phyloP scores from a whole-genome alignment of 2,113 vertebrate genomes.

The Nothobranchius furzeri region DNA sequence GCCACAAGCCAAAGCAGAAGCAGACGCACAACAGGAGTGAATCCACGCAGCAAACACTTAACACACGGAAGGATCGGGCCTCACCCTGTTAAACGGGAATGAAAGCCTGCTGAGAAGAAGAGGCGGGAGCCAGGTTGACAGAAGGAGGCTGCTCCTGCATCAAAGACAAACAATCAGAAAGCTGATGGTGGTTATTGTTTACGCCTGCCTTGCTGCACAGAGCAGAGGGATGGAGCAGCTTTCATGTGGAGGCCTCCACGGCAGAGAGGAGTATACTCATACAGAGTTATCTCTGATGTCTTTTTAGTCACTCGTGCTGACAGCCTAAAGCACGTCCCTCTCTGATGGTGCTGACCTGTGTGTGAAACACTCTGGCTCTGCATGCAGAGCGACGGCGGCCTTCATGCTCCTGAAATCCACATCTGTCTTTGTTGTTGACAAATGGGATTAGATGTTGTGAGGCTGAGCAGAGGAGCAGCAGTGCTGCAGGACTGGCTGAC shows the following conservation, averaged over 20 bases:
- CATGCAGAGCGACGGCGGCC: conserved; percentile 1
- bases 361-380: too few relatives aligned
- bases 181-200: conserved; percentile 45
- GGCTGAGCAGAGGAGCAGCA: not conserved
- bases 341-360: conserved; percentile 34
- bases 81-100: conserved; percentile 59
- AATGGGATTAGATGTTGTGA: conserved; percentile 56
- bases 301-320: conserved; percentile 56
- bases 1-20: conserved; percentile 6
- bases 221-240: conserved; percentile 2
- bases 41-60: conserved; percentile 14
- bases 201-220: conserved; percentile 10
- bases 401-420: conserved; percentile 37
- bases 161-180: conserved; percentile 56
- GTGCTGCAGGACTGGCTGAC: conserved; percentile 44
- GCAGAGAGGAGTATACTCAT: conserved; percentile 30
- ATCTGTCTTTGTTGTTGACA: conserved; percentile 51
- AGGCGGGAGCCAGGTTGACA: conserved; percentile 41
- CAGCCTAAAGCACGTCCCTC: conserved; percentile 54
- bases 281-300: conserved; percentile 28
- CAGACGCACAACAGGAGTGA: conserved; percentile 8
- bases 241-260: conserved; percentile 33
- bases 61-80: conserved; percentile 15
- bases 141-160: conserved; percentile 47
- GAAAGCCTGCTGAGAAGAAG: conserved; percentile 34